Percentiles rank a stretch among this genome's conserved stretches.
Conservation (phyloP, 2,113 vertebrate species). For the Prinia subflava region DNA sequence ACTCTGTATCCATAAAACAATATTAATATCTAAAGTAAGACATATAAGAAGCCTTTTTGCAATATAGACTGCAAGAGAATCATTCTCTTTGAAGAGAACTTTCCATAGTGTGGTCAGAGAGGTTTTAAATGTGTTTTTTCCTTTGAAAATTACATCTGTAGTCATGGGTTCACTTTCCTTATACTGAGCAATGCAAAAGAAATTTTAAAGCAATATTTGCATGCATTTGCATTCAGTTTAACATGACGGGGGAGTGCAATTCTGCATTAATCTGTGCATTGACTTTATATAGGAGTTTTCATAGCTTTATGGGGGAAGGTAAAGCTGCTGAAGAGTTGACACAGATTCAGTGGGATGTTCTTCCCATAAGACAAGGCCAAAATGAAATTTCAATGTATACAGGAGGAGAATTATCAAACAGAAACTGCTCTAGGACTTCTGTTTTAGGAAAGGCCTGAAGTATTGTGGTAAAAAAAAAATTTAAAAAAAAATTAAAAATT, state of each 20-base stretch:
- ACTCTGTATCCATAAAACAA: background rate
- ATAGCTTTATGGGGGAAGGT: background rate
- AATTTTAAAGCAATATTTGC: background rate
- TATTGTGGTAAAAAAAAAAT: background rate
- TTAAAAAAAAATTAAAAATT: no score
- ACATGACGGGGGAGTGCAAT: background rate
- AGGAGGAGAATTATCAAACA: background rate
- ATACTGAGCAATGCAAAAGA: background rate
- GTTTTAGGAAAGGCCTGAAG: background rate
- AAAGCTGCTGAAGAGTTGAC: background rate
- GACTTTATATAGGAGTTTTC: background rate
- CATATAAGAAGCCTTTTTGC: background rate
- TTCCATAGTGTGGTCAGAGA: background rate
- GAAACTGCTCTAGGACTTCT: background rate
- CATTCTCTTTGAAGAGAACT: background rate
- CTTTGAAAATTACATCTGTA: slow-evolving; percentile 18
- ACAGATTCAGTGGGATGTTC: background rate
- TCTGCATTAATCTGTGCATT: background rate
- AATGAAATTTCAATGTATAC: background rate
- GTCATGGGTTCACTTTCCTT: background rate
- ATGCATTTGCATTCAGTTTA: background rate
- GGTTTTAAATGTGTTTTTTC: background rate
- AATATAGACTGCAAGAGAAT: background rate
- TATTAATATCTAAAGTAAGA: background rate
- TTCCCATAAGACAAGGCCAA: background rate